Evolutionary conservation across 2,797 vertebrate genomes (phyloP), one percentile per base, ranked within the genome.

Genomic region (Enteromius argenteus): DNA sequence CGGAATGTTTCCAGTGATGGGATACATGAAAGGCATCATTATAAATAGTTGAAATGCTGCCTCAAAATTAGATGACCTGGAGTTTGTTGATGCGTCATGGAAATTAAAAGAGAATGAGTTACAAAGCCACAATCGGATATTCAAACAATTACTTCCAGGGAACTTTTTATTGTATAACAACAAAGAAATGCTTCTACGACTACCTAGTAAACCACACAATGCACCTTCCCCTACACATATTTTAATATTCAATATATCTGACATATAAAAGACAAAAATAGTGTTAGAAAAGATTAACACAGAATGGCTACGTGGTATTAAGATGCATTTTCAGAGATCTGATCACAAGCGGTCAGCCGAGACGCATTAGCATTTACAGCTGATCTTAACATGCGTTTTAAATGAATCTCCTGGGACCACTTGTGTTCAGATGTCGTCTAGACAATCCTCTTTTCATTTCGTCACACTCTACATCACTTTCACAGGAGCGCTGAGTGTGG

Each of bases 1-100:
- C 92, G 84, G 89, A 93, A 92, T 89, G 85, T 77, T 75, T 79
- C 9, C 90, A 91, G 90, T 91, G 77, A 92, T 88, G 90, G 88
- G 89, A 91, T 87, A 66, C 62, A 6, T 51, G 81, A 88, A 91
- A 80, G 74, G 23, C 56, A 7, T 69, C 68, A 85, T 91, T 32
- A 51, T 87, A 82, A 91, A 90, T 86, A 80, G 71, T 4, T 23
- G 76, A 76, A 62, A 87, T 84, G 90, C 79, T 23, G 76, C 89
- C 88, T 92, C 89, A 91, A 91, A n/a, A 87, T 85, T 71, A 82
- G 66, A 68, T 71, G 76, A 87, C 83, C 86, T 87, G 87, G 69
- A 8, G 46, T 74, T 74, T 39, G 30, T 46, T 49, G 23, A 44
- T 14, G 37, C 71, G 23, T 58, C 30, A 68, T 35, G 23, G 56